These are phyloP conservation scores for Micronisus gabar DNA, from an alignment of 2,113 vertebrate genomes.

Conservation along the genomic window DNA sequence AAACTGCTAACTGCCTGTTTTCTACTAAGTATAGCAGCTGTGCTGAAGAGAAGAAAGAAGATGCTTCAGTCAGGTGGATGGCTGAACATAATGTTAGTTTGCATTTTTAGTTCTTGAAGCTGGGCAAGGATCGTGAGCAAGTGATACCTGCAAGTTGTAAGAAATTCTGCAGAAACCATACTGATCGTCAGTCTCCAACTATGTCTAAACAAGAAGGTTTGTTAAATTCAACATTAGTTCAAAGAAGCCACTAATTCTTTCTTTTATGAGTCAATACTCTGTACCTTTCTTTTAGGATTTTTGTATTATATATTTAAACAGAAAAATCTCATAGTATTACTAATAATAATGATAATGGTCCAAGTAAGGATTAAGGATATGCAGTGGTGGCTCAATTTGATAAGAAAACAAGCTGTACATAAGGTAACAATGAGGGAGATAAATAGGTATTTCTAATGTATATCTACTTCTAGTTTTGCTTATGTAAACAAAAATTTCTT, in stretches of 20 bases:
- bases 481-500: neutral
- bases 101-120: neutral
- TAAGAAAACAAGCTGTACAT: neutral
- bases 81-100: neutral
- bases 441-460: neutral
- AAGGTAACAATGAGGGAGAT: neutral
- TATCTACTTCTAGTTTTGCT: neutral
- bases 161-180: neutral
- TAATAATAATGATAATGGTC: neutral
- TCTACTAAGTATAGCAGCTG: neutral
- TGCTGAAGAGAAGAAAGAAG: neutral
- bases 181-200: neutral
- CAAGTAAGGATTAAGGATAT: neutral
- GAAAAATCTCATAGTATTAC: neutral
- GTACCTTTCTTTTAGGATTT: neutral
- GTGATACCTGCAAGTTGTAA: neutral
- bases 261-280: neutral
- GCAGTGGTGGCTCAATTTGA: neutral
- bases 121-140: neutral
- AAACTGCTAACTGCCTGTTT: neutral
- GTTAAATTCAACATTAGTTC: neutral
- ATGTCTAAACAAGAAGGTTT: neutral
- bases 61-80: neutral
- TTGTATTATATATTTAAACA: neutral
- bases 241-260: neutral